phyloP scores from a whole-genome alignment of 2,888 invertebrate species.

The Sericinus montela region DNA sequence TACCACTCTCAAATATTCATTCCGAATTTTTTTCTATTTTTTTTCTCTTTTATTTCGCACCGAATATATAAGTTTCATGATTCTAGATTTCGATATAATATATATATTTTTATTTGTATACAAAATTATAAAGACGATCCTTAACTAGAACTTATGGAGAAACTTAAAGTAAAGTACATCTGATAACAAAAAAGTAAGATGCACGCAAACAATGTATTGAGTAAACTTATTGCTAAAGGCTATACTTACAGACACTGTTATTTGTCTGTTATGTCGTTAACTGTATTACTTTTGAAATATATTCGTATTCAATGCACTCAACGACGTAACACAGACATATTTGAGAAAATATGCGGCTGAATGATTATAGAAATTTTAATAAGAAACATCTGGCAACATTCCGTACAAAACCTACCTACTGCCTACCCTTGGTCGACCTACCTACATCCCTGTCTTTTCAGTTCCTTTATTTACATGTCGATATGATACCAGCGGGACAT shows the following conservation, averaged over 20 bases:
- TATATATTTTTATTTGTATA: slow-evolving; percentile 29
- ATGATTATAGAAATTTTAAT: slow-evolving; percentile 35
- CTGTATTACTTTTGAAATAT: background rate
- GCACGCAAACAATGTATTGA: slow-evolving; percentile 32
- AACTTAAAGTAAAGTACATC: slow-evolving; percentile 36
- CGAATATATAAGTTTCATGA: slow-evolving; percentile 33
- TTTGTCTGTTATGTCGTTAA: background rate
- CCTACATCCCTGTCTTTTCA: slow-evolving; percentile 70
- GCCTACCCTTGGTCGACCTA: slow-evolving; percentile 53
- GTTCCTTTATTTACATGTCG: slow-evolving; percentile 52
- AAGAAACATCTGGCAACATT: slow-evolving; percentile 50
- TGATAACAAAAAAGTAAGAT: slow-evolving; percentile 46
- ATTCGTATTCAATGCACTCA: background rate
- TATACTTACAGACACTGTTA: background rate
- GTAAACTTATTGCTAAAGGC: background rate
- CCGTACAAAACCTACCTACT: slow-evolving; percentile 70
- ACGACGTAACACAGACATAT: background rate
- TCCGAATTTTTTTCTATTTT: slow-evolving; percentile 44
- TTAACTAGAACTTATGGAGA: slow-evolving; percentile 33
- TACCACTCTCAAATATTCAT: slow-evolving; percentile 62
- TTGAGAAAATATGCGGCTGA: slow-evolving; percentile 35
- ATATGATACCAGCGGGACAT: slow-evolving; percentile 58
- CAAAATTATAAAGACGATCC: slow-evolving; percentile 34
- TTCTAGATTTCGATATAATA: slow-evolving; percentile 28
- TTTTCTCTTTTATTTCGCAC: slow-evolving; percentile 28